Evolutionary conservation across 2,113 vertebrate genomes (phyloP), one percentile per base, ranked within the genome.

Genomic region (Hoplias malabaricus): DNA sequence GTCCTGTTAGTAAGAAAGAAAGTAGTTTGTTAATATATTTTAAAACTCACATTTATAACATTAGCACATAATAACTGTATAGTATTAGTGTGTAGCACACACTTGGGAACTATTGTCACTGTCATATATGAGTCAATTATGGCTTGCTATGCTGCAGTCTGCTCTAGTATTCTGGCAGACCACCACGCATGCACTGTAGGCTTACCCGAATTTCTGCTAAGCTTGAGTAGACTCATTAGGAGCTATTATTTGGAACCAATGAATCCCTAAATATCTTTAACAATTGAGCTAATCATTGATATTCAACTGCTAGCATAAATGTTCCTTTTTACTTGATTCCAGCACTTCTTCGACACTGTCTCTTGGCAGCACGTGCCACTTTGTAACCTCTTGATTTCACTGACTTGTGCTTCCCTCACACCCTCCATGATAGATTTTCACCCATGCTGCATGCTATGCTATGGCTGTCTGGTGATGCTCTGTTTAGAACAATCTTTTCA

Each of bases 271-370:
- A 88, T 92, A 80, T 82, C 85, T 83, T 87, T 91, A 93, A 95
- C 92, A 95, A 94, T 92, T 90, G 87, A 92, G 90, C 89, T 95
- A 94, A 96, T 95, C 92, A 94, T 85, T 89, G 81, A 88, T 88
- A 85, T 88, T 36, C 48, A 19, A 23, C 31, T 21, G 19, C 70
- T 80, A 78, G 59, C 11, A 7, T 91, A 88, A 86, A 87, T 83
- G 84, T 81, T 89, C 67, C 88, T 74, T 77, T 21, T 14, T 46
- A 43, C 50, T 62, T 46, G 36, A 42, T 72, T 66, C 16, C 9
- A 1, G 50, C 43, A 34, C 46, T 8, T 46, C 46, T 34, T 34
- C 54, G 23, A 57, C 14, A 46, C 70, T 43, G 27, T 31, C 36
- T 73, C 48, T 3, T 23, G 21, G 25, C 29, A 25, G 46, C 25